These are phyloP conservation scores for Cinclus mexicanus DNA, from an alignment of 2,113 vertebrate genomes.

Conservation along the genomic window DNA sequence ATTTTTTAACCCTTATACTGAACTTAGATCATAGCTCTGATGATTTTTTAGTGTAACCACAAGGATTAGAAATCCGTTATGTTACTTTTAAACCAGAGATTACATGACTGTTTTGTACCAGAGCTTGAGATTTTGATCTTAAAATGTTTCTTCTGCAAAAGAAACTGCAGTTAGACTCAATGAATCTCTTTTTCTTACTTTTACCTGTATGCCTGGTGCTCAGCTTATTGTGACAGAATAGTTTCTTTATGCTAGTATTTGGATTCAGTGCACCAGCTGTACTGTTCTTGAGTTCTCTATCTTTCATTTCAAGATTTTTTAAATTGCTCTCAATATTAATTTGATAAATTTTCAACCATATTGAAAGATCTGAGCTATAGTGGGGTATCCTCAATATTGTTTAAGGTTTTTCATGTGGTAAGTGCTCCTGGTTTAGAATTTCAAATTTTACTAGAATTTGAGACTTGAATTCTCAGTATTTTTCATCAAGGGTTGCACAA, in stretches of 20 bases:
- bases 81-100: background rate
- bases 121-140: background rate
- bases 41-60: background rate
- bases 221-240: background rate
- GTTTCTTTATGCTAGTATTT: background rate
- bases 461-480: background rate
- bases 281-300: background rate
- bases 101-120: background rate
- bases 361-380: background rate
- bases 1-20: background rate
- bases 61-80: background rate
- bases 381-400: background rate
- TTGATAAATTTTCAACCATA: background rate
- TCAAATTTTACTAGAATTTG: background rate
- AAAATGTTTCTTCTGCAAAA: background rate
- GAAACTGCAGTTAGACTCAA: background rate
- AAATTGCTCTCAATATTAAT: background rate
- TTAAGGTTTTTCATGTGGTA: background rate
- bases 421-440: background rate
- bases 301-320: background rate
- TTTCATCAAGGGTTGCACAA: background rate
- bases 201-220: background rate
- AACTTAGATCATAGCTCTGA: background rate
- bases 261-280: background rate
- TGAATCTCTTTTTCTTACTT: background rate